A percentile compares a stretch with the other conserved stretches of the same genome.
Conservation (phyloP, 2,797 vertebrate genomes). For the Scyliorhinus canicula region DNA sequence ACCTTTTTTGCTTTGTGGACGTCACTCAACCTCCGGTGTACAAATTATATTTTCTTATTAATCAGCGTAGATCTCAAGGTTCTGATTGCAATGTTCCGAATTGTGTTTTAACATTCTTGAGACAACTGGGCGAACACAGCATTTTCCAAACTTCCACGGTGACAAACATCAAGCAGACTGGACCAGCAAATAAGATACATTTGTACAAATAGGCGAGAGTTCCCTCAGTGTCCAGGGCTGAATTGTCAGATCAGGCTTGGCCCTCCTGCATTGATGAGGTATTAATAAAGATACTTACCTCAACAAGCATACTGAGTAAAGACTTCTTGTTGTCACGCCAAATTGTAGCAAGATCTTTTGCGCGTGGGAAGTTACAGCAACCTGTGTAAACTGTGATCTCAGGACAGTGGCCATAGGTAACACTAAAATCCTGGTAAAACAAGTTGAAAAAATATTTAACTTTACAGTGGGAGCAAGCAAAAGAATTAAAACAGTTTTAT, state of each 20-base stretch:
- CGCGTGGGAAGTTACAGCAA: conserved; percentile 84
- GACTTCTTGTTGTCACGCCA: conserved; percentile 90
- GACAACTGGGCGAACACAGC: not conserved
- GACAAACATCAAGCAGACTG: not conserved
- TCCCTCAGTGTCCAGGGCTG: not conserved
- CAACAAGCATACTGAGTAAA: conserved; percentile 92
- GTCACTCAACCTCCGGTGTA: not conserved
- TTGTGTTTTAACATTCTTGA: not conserved
- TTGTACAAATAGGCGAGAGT: not conserved
- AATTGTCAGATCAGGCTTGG: not conserved
- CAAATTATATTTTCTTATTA: not conserved
- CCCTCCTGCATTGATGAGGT: too few species aligned
- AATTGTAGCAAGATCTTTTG: conserved; percentile 70
- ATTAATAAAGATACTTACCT: conserved; percentile 64
- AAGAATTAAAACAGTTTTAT: not conserved
- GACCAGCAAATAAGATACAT: not conserved
- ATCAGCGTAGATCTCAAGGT: not conserved
- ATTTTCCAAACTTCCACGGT: not conserved
- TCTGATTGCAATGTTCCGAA: not conserved
- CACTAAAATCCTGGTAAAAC: conserved; percentile 80
- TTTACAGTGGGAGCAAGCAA: not conserved
- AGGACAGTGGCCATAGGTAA: conserved; percentile 86
- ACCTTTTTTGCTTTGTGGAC: not conserved
- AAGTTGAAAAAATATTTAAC: not conserved
- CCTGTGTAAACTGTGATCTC: conserved; percentile 93